Percentiles rank a stretch among this genome's conserved stretches.
Conservation (phyloP, 2,888 invertebrate genomes). For the Mythimna albipuncta region DNA sequence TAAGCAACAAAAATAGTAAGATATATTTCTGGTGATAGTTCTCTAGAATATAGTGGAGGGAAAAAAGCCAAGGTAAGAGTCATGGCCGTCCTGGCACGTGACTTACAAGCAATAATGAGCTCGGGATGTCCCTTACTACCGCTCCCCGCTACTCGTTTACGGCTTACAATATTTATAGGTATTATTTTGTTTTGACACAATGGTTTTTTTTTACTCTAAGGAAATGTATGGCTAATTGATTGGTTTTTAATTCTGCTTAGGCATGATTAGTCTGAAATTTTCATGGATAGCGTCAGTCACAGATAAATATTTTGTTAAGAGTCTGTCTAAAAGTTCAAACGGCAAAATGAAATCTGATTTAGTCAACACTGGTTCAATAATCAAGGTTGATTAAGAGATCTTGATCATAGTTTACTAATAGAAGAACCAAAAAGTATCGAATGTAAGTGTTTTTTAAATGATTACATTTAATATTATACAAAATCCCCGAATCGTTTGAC, state of each 20-base stretch:
- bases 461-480: no score
- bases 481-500: no score
- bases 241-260: not conserved
- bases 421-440: no score
- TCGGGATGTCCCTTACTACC: slow-evolving; percentile 55
- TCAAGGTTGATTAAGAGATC: no score
- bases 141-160: not conserved
- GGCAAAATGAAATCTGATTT: no score
- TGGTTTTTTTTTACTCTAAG: no score
- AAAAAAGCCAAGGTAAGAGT: slow-evolving; percentile 63
- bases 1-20: slow-evolving; percentile 39
- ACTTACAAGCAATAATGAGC: slow-evolving; percentile 66
- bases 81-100: slow-evolving; percentile 72
- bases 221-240: no score
- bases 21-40: slow-evolving; percentile 54
- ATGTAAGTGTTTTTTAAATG: no score
- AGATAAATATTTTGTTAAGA: not conserved
- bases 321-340: no score
- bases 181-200: no score
- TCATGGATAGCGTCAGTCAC: not conserved
- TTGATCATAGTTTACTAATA: no score
- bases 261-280: not conserved
- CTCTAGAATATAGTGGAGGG: slow-evolving; percentile 58
- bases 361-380: no score
- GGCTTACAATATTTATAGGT: slow-evolving; percentile 2